Evolutionary conservation across 2,888 invertebrate genomes (phyloP).

Genomic region (Apoderus coryli): DNA sequence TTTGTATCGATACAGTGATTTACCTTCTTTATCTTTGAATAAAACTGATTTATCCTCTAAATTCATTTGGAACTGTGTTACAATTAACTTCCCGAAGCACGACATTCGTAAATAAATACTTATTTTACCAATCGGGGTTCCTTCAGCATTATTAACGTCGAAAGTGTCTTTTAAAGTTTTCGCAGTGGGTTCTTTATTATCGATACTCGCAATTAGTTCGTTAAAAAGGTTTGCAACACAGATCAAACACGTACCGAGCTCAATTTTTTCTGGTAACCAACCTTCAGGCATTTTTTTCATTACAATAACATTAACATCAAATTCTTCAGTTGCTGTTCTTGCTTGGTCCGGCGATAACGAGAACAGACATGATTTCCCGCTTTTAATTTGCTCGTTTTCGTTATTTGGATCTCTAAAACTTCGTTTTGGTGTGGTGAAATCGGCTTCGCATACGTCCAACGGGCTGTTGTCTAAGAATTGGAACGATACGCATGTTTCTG

Average conservation of each 20-base stretch:
- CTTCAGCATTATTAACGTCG: constrained; percentile 36
- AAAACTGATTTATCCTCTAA: constrained; percentile 31
- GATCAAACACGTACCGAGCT: constrained; percentile 38
- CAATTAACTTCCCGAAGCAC: constrained; percentile 49
- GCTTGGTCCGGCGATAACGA: constrained; percentile 42
- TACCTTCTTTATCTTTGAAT: constrained; percentile 33
- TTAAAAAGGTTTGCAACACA: constrained; percentile 46
- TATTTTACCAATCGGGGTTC: constrained; percentile 40
- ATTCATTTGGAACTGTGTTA: constrained; percentile 49
- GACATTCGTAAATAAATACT: constrained; percentile 47
- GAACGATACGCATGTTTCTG: constrained; percentile 45
- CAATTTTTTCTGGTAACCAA: constrained; percentile 45
- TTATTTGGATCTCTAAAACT: constrained; percentile 19
- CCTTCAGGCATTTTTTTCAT: constrained; percentile 46
- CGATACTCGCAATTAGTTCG: constrained; percentile 36
- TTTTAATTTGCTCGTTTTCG: constrained; percentile 37
- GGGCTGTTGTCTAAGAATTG: constrained; percentile 43
- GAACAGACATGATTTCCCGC: constrained; percentile 54
- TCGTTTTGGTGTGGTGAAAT: constrained; percentile 27
- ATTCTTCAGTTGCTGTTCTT: constrained; percentile 36
- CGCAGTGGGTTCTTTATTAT: constrained; percentile 36
- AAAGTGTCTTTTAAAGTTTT: constrained; percentile 48
- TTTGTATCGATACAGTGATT: constrained; percentile 31
- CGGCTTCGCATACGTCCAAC: constrained; percentile 47
- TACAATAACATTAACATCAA: constrained; percentile 42